phyloP scores from a whole-genome alignment of 2,888 invertebrate genomes.

The Phyto melanocephala region DNA sequence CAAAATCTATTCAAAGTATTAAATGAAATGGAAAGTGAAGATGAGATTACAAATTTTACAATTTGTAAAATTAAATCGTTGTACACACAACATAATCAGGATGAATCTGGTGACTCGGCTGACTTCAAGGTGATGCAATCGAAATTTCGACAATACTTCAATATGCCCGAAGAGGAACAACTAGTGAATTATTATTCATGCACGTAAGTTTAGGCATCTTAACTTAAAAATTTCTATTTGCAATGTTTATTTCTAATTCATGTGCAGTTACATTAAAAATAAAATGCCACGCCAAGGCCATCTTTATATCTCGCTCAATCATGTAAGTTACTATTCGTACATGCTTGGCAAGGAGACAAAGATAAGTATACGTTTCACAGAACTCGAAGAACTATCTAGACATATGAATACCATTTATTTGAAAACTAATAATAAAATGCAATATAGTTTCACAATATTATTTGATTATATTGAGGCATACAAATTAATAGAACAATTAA shows the following conservation, averaged over 20 bases:
- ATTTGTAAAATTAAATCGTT: slow-evolving; percentile 97
- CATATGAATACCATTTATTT: slow-evolving; percentile 91
- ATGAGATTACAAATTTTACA: slow-evolving; percentile 96
- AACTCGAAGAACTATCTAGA: slow-evolving; percentile 86
- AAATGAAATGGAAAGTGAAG: slow-evolving; percentile 94
- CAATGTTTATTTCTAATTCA: neutral
- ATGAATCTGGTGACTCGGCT: slow-evolving; percentile 76
- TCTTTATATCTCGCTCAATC: slow-evolving; percentile 97
- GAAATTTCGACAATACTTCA: slow-evolving; percentile 92
- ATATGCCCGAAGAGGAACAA: slow-evolving; percentile 95
- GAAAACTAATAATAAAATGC: slow-evolving; percentile 88
- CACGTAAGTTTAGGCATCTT: slow-evolving; percentile 89
- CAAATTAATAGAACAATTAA: slow-evolving; percentile 94
- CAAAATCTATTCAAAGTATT: slow-evolving; percentile 91
- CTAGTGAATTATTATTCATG: slow-evolving; percentile 96
- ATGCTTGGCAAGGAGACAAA: slow-evolving; percentile 94
- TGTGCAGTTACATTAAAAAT: slow-evolving; percentile 91
- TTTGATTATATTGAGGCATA: slow-evolving; percentile 93
- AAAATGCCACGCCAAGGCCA: slow-evolving; percentile 97
- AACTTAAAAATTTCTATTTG: too few relatives aligned
- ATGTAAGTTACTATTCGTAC: slow-evolving; percentile 97
- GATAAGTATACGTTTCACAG: slow-evolving; percentile 88
- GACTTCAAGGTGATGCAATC: slow-evolving; percentile 89
- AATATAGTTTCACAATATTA: slow-evolving; percentile 95
- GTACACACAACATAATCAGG: slow-evolving; percentile 84